Evolutionary conservation across 2,113 vertebrate species (phyloP).

Genomic region (Haliaeetus leucogaster): DNA sequence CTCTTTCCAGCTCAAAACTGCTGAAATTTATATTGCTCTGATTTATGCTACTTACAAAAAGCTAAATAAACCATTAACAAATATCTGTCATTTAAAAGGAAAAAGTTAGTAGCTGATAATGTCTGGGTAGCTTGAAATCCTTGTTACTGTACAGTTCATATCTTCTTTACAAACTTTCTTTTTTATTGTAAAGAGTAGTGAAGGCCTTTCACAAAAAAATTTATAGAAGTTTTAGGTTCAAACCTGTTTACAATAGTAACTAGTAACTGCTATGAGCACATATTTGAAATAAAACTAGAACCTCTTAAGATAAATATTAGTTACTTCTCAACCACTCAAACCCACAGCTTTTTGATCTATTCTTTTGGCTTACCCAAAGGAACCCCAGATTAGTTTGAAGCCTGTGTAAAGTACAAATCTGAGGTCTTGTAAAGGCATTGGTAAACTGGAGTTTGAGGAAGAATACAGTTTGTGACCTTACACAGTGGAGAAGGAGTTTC

Average conservation of each 20-base stretch:
- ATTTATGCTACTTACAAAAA: not conserved
- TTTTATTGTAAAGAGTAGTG: not conserved
- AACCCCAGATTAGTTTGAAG: not conserved
- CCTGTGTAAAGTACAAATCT: not conserved
- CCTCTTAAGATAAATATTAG: not conserved
- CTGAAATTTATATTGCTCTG: not conserved
- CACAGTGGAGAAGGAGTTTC: not conserved
- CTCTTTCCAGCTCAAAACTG: not conserved
- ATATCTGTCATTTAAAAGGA: not conserved
- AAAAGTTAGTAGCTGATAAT: not conserved
- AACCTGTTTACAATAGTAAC: not conserved
- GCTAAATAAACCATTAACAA: not conserved
- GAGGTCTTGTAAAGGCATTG: not conserved
- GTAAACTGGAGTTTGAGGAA: not conserved
- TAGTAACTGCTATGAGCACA: not conserved
- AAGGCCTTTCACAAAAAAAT: not conserved
- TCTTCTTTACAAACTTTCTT: not conserved
- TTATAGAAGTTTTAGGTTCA: not conserved
- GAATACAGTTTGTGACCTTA: not conserved
- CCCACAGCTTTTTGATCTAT: not conserved
- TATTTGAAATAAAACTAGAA: not conserved
- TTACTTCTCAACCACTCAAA: not conserved
- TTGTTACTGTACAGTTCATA: not conserved
- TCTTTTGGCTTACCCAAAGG: not conserved
- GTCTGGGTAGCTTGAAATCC: not conserved